Evolutionary conservation across 1,140 invertebrate species (phyloP).

Genomic region (Coptotermes formosanus): DNA sequence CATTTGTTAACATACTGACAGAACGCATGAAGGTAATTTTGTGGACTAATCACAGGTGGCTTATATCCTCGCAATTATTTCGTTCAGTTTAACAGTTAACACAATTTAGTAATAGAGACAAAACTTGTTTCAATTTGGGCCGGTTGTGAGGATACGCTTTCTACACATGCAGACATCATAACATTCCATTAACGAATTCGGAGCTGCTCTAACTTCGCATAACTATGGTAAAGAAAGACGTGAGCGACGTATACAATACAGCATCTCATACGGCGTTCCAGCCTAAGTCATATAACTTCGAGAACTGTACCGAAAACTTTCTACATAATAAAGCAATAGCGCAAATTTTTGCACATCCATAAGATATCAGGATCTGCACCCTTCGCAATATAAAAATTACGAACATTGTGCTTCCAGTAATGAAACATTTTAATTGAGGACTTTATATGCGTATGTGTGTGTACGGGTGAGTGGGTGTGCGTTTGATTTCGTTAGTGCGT

Average conservation of each 20-base stretch:
- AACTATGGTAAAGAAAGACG: not conserved
- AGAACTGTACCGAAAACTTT: not conserved
- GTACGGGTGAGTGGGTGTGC: no score
- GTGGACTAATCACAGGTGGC: not conserved
- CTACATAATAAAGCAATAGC: no score
- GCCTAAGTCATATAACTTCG: not conserved
- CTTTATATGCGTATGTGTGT: no score
- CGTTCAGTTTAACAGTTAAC: not conserved
- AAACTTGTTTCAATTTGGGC: not conserved
- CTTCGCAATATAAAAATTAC: no score
- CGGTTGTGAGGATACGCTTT: not conserved
- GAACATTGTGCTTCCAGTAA: no score
- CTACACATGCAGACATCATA: not conserved
- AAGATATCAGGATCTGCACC: no score
- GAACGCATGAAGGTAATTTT: not conserved
- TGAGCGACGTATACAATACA: not conserved
- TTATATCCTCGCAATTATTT: not conserved
- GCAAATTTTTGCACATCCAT: no score
- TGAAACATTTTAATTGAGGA: no score
- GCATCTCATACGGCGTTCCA: not conserved
- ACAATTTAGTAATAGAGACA: not conserved
- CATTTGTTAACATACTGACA: conserved; percentile 6
- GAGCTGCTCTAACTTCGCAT: not conserved
- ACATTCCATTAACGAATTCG: not conserved
- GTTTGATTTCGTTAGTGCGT: no score